A percentile compares a stretch with the other conserved stretches of the same genome.
Evolutionary conservation across 2,797 vertebrate species (phyloP).

Genomic region (Natrix natrix): DNA sequence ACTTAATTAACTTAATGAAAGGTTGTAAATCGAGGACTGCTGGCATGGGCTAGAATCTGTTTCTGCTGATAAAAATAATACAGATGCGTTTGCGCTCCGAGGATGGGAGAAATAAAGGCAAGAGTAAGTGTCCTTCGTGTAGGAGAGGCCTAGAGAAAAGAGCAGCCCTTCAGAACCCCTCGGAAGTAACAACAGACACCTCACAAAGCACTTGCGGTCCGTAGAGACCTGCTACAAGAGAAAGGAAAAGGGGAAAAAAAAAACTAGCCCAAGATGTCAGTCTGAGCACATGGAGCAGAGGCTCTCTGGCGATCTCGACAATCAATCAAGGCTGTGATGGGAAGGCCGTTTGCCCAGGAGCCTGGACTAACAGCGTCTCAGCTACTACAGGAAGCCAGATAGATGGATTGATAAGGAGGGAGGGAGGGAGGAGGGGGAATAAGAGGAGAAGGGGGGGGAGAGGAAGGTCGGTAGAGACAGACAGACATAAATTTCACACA

Average conservation of each 20-base stretch:
- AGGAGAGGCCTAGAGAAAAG: neutral
- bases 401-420: neutral
- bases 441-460: no score
- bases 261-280: neutral
- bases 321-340: neutral
- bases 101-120: neutral
- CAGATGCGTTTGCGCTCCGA: neutral
- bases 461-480: no score
- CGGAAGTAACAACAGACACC: neutral
- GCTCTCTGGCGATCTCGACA: neutral
- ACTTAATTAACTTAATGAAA: neutral
- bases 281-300: neutral
- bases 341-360: neutral
- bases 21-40: neutral
- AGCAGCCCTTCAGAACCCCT: neutral
- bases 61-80: neutral
- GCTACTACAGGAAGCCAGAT: neutral
- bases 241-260: neutral
- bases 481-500: no score
- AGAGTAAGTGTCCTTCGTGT: neutral
- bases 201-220: neutral
- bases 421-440: neutral
- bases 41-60: no score
- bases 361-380: neutral
- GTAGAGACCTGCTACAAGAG: neutral